A percentile compares a stretch with the other conserved stretches of the same genome.
Conservation (phyloP, 2,797 vertebrate species). For the Delichon dasypus region DNA sequence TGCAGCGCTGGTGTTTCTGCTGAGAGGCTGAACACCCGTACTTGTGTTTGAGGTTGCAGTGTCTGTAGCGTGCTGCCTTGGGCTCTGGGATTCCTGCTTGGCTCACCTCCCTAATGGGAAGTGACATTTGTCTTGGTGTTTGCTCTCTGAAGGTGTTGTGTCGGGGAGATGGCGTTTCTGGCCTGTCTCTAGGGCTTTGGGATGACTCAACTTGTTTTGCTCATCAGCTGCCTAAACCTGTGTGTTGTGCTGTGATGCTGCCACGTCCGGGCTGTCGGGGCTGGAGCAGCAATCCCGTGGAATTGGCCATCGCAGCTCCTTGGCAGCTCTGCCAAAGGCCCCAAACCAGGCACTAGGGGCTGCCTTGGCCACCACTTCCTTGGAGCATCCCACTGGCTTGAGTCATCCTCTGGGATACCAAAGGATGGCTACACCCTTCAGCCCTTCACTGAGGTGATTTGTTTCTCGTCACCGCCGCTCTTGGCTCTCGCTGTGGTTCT, state of each 20-base stretch:
- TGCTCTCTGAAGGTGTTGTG: neutral
- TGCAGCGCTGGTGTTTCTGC: neutral
- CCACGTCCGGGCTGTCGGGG: rapidly evolving
- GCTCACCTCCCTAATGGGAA: neutral
- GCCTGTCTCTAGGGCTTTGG: neutral
- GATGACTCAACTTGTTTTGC: neutral
- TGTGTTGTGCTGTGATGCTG: neutral
- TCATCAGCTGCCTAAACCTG: neutral
- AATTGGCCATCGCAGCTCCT: rapidly evolving
- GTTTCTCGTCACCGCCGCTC: rapidly evolving
- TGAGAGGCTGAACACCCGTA: rapidly evolving
- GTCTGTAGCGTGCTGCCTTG: rapidly evolving
- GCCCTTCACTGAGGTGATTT: neutral
- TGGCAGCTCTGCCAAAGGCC: rapidly evolving
- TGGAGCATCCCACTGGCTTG: neutral
- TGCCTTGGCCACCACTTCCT: neutral
- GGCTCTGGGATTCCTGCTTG: neutral
- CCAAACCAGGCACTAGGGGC: neutral
- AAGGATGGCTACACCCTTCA: neutral
- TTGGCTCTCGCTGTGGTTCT: neutral
- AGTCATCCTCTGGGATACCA: neutral
- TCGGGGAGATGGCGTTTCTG: rapidly evolving
- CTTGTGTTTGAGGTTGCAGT: neutral
- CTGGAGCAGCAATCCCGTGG: neutral
- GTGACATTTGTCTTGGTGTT: neutral